Evolutionary conservation across 2,888 invertebrate genomes (phyloP).

Genomic region (Brachyptera putata): DNA sequence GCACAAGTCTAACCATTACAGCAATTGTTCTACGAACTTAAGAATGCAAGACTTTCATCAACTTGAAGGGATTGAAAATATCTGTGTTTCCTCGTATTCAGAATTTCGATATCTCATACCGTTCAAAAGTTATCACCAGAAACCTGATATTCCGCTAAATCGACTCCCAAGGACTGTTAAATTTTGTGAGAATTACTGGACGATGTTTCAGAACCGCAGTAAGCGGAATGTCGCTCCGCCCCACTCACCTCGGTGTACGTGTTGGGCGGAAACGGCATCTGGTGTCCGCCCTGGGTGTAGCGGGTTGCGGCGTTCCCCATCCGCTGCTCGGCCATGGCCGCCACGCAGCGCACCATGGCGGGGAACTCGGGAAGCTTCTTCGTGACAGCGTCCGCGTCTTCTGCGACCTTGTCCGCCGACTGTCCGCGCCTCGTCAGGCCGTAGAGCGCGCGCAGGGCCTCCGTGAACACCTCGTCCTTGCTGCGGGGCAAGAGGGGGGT

Average conservation of each 20-base stretch:
- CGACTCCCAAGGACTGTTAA: too few relatives aligned
- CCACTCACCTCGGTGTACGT: conserved; percentile 1
- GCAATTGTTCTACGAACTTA: too few relatives aligned
- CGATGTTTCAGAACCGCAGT: too few relatives aligned
- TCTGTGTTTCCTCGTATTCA: too few relatives aligned
- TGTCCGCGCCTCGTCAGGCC: conserved; percentile 45
- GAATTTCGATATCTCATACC: too few relatives aligned
- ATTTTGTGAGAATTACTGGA: too few relatives aligned
- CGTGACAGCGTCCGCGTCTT: conserved; percentile 36
- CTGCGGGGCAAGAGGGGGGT: conserved; percentile 43
- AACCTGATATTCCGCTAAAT: too few relatives aligned
- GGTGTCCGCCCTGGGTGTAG: neutral
- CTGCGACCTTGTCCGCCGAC: neutral
- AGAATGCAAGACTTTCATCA: too few relatives aligned
- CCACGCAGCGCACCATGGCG: conserved; percentile 28
- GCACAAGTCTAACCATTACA: too few relatives aligned
- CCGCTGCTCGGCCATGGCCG: neutral
- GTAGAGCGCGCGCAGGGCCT: conserved; percentile 70
- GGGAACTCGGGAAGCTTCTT: conserved; percentile 40
- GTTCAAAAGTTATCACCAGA: too few relatives aligned
- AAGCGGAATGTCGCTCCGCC: too few relatives aligned
- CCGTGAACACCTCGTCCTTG: conserved; percentile 70
- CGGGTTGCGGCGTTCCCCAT: neutral
- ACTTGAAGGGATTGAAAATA: too few relatives aligned
- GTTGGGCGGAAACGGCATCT: neutral